These are phyloP conservation scores for Pectinophora gossypiella DNA, from an alignment of 1,140 invertebrate species.

Conservation along the genomic window DNA sequence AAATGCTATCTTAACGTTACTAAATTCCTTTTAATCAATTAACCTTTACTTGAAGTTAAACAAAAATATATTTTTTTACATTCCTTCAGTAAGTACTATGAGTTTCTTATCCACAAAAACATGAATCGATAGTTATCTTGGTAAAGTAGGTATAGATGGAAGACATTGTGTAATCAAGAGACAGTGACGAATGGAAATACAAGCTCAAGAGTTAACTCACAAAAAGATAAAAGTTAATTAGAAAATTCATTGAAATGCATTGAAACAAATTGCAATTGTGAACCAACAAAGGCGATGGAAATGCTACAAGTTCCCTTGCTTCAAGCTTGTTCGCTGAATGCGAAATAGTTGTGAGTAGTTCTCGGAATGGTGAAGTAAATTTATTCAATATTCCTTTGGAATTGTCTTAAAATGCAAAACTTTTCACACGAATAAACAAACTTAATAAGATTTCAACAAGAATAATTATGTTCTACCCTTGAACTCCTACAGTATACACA, in stretches of 20 bases:
- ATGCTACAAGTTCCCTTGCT: constrained; percentile 7
- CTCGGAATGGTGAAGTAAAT: constrained; percentile 36
- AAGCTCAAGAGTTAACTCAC: constrained; percentile 3
- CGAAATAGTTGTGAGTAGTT: constrained; percentile 19
- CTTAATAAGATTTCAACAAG: constrained; percentile 34
- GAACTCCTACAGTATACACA: constrained; percentile 56
- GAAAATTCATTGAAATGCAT: constrained; percentile 19
- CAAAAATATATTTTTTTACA: too few species aligned
- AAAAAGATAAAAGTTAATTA: neutral
- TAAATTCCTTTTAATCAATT: constrained; percentile 70
- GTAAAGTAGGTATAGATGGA: constrained; percentile 29
- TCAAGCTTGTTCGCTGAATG: constrained; percentile 16
- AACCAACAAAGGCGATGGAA: constrained; percentile 19
- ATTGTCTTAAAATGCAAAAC: constrained; percentile 21
- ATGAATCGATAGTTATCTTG: too few species aligned
- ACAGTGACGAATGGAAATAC: constrained; percentile 21
- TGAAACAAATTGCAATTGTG: constrained; percentile 13
- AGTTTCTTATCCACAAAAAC: neutral
- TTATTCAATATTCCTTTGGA: constrained; percentile 12
- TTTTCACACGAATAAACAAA: constrained; percentile 28
- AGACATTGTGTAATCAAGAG: constrained; percentile 36
- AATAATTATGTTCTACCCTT: constrained; percentile 29
- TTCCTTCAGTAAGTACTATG: too few species aligned
- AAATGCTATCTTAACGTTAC: constrained; percentile 68
- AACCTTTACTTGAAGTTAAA: constrained; percentile 24